Conservation (phyloP, 2,797 vertebrate species). For the Smutsia temminckii region DNA sequence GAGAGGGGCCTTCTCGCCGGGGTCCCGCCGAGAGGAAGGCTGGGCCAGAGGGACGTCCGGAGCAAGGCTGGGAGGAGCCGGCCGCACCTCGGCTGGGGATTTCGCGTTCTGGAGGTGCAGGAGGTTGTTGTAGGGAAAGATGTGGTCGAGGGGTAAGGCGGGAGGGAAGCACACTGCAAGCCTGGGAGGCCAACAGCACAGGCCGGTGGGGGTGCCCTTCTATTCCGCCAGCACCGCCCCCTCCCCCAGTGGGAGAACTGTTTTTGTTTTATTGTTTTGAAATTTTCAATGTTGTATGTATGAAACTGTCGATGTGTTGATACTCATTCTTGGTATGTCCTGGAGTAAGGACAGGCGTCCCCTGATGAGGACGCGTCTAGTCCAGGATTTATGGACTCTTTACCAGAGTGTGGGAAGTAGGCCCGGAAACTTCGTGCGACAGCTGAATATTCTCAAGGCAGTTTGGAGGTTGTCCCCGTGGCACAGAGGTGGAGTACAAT, state of each 20-base stretch:
- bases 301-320: conserved; percentile 57
- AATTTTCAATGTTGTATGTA: conserved; percentile 47
- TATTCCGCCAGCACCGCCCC: neutral
- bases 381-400: conserved; percentile 45
- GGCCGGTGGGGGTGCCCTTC: conserved; percentile 60
- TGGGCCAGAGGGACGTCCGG: conserved; percentile 77
- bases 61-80: conserved; percentile 73
- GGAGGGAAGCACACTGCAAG: conserved; percentile 62
- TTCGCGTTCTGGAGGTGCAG: conserved; percentile 67
- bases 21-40: conserved; percentile 73
- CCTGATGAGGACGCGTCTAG: conserved; percentile 13
- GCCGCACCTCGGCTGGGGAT: conserved; percentile 71
- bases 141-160: conserved; percentile 52
- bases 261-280: conserved; percentile 78
- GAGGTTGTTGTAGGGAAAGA: conserved; percentile 58
- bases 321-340: conserved; percentile 61
- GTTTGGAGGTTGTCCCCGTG: conserved; percentile 50
- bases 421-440: conserved; percentile 20
- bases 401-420: conserved; percentile 1
- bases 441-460: conserved; percentile 48
- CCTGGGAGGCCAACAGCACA: conserved; percentile 43
- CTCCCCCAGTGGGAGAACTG: conserved; percentile 36
- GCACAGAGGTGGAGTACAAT: conserved; percentile 26
- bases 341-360: conserved; percentile 39
- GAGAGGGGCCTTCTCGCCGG: conserved; percentile 53